Conservation (phyloP, 2,113 vertebrate genomes). For the Odocoileus hemionus region DNA sequence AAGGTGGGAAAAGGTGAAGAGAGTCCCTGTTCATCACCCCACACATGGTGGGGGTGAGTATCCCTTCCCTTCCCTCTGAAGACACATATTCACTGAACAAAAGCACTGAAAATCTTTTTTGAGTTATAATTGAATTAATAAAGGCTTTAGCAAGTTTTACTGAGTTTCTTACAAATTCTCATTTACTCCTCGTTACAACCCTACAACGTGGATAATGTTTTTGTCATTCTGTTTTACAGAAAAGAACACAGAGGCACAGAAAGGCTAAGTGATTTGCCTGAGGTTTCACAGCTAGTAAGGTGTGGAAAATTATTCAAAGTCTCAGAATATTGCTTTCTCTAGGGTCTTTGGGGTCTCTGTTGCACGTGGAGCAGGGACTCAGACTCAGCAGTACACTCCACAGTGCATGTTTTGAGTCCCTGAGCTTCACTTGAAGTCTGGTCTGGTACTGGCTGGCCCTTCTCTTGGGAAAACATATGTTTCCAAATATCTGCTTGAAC, state of each 20-base stretch:
- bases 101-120: background rate
- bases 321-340: background rate
- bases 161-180: background rate
- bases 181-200: background rate
- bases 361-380: background rate
- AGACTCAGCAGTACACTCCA: background rate
- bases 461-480: background rate
- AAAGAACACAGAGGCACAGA: background rate
- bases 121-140: background rate
- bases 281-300: background rate
- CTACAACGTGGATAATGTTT: background rate
- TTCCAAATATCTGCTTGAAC: background rate
- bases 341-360: background rate
- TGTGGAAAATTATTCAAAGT: background rate
- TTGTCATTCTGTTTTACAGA: background rate
- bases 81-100: background rate
- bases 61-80: background rate
- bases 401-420: rapidly evolving
- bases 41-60: background rate
- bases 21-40: background rate
- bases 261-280: background rate
- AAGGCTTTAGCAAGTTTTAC: background rate
- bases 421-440: background rate
- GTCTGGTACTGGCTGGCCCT: background rate
- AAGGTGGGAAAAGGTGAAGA: background rate